These are phyloP conservation scores for Hypselothyrea guttata DNA, from an alignment of 2,888 invertebrate genomes.

Conservation along the genomic window DNA sequence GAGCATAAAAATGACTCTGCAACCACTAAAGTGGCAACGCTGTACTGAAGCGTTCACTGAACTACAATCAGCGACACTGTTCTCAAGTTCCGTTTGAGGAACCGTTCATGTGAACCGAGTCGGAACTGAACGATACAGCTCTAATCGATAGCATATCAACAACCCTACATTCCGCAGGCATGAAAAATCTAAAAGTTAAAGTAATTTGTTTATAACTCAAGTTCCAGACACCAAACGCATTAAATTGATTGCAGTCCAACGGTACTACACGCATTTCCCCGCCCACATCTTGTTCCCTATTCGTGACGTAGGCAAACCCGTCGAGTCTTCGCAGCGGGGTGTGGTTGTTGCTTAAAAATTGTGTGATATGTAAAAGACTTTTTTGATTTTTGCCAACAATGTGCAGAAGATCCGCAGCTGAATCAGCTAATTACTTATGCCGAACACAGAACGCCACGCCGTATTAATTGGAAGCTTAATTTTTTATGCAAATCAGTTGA, in stretches of 20 bases:
- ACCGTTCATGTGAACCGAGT: too few relatives aligned
- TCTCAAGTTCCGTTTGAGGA: too few relatives aligned
- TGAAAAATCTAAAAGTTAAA: slow-evolving; percentile 55
- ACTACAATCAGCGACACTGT: too few relatives aligned
- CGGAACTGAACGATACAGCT: too few relatives aligned
- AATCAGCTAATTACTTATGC: slow-evolving; percentile 56
- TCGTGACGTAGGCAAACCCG: slow-evolving; percentile 15
- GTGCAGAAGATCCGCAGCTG: slow-evolving; percentile 30
- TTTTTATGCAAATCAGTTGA: slow-evolving; percentile 55
- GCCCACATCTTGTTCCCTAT: neutral
- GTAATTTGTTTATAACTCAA: slow-evolving; percentile 54
- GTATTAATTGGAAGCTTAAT: slow-evolving; percentile 54
- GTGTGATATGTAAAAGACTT: slow-evolving; percentile 30
- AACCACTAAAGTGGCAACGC: too few relatives aligned
- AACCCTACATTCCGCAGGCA: slow-evolving; percentile 57
- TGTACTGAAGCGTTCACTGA: too few relatives aligned
- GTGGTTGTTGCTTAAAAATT: slow-evolving; percentile 41
- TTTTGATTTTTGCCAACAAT: slow-evolving; percentile 7
- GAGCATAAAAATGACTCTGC: too few relatives aligned
- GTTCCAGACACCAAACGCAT: slow-evolving; percentile 15
- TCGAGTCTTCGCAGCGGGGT: slow-evolving; percentile 31
- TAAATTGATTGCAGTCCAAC: slow-evolving; percentile 27
- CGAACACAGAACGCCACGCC: slow-evolving; percentile 36
- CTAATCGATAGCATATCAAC: slow-evolving; percentile 56
- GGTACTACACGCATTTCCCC: slow-evolving; percentile 27